Evolutionary conservation across 2,797 vertebrate species (phyloP).

Genomic region (Galaxias olidus): DNA sequence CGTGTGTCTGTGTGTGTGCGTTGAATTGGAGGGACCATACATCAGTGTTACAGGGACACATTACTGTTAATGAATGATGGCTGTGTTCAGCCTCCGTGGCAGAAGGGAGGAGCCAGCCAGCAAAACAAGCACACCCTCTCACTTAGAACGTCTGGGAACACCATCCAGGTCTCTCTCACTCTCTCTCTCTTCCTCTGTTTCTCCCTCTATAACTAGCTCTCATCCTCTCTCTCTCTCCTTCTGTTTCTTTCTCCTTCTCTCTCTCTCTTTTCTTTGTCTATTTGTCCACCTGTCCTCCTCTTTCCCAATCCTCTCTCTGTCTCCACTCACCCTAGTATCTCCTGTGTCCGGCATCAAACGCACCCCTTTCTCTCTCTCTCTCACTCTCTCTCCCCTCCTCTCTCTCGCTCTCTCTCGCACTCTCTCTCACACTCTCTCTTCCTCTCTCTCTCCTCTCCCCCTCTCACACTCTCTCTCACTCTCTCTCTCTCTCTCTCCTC

Average conservation of each 20-base stretch:
- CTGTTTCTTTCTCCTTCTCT: conserved; percentile 2
- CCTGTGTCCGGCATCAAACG: too few relatives aligned
- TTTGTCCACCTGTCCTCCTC: conserved; percentile 17
- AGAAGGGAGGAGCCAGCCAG: conserved; percentile 69
- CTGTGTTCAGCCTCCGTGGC: conserved; percentile 80
- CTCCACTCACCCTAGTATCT: too few relatives aligned
- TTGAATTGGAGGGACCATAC: conserved; percentile 62
- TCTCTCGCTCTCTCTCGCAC: neutral
- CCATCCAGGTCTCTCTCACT: neutral
- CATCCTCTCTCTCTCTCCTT: neutral
- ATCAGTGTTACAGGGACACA: conserved; percentile 89
- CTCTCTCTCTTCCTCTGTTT: neutral
- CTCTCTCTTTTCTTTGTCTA: neutral
- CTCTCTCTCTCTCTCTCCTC: too few relatives aligned
- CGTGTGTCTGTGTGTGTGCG: conserved; percentile 56
- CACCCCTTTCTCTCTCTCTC: too few relatives aligned
- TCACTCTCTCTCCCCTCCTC: too few relatives aligned
- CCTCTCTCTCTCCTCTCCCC: too few relatives aligned
- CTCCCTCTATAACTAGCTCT: neutral
- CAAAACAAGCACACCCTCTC: conserved; percentile 67
- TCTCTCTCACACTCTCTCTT: too few relatives aligned
- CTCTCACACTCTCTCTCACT: neutral
- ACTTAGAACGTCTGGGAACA: neutral
- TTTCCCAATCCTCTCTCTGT: too few relatives aligned
- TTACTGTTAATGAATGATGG: conserved; percentile 94